Percentiles rank a stretch among this genome's conserved stretches.
Conservation (phyloP, 2,888 invertebrate species). For the Cyrtodaria siliqua region DNA sequence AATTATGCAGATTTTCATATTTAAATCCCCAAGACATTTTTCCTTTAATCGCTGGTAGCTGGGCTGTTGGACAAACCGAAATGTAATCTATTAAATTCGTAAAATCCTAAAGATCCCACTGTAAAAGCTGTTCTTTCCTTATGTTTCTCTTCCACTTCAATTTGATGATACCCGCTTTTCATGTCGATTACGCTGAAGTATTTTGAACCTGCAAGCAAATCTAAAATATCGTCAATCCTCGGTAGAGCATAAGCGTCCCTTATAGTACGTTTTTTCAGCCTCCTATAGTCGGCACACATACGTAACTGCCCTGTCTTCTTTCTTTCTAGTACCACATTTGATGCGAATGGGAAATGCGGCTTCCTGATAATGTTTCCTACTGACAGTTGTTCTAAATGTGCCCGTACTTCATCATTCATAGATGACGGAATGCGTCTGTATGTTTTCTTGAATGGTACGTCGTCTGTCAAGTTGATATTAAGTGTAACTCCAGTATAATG, state of each 20-base stretch:
- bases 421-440: slow-evolving; percentile 52
- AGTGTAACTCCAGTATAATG: slow-evolving; percentile 24
- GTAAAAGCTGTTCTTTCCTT: slow-evolving; percentile 57
- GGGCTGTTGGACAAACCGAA: slow-evolving; percentile 53
- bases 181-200: slow-evolving; percentile 43
- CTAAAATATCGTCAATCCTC: slow-evolving; percentile 59
- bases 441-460: slow-evolving; percentile 53
- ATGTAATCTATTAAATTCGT: slow-evolving; percentile 49
- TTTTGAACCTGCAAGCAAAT: slow-evolving; percentile 35
- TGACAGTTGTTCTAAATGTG: slow-evolving; percentile 56
- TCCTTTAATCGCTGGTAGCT: slow-evolving; percentile 59
- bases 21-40: slow-evolving; percentile 32
- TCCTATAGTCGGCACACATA: slow-evolving; percentile 55
- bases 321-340: slow-evolving; percentile 45
- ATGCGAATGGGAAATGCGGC: slow-evolving; percentile 49
- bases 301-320: slow-evolving; percentile 55
- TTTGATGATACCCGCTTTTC: slow-evolving; percentile 46
- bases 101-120: slow-evolving; percentile 50
- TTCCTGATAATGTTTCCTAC: slow-evolving; percentile 49
- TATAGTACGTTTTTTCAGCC: slow-evolving; percentile 48
- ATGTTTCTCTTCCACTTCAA: slow-evolving; percentile 52
- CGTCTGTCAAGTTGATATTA: slow-evolving; percentile 39
- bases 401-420: slow-evolving; percentile 58
- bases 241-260: slow-evolving; percentile 60
- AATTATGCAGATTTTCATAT: slow-evolving; percentile 47